A percentile compares a stretch with the other conserved stretches of the same genome.
These are phyloP conservation scores for Orthonyx spaldingii DNA, from an alignment of 2,113 vertebrate species.

Conservation along the genomic window DNA sequence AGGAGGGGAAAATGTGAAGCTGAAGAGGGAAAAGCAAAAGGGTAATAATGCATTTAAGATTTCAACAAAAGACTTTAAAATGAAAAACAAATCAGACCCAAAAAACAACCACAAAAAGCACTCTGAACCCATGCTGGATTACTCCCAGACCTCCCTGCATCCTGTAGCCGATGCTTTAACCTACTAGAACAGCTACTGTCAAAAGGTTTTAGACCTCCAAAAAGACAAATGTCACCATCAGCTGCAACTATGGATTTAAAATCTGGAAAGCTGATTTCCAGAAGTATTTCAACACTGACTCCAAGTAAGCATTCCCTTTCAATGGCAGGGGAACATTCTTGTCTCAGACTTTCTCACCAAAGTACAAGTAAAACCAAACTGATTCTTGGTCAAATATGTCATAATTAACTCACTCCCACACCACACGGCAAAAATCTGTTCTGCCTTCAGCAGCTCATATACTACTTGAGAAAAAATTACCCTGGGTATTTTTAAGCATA, in stretches of 20 bases:
- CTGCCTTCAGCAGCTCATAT: not conserved
- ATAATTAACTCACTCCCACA: not conserved
- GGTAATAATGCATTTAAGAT: not conserved
- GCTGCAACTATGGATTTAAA: not conserved
- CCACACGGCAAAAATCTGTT: not conserved
- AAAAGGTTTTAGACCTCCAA: not conserved
- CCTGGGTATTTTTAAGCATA: not conserved
- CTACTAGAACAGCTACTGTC: not conserved
- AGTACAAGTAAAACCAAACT: not conserved
- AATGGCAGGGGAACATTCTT: not conserved
- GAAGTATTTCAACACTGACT: not conserved
- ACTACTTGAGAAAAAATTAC: not conserved
- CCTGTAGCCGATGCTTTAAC: not conserved
- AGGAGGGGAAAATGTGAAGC: not conserved
- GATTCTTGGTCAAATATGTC: slow-evolving; percentile 33
- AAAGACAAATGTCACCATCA: not conserved
- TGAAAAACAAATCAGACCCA: not conserved
- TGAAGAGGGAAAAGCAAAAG: not conserved
- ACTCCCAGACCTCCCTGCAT: not conserved
- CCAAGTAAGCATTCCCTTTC: not conserved
- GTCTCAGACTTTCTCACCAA: not conserved
- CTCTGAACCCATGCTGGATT: not conserved
- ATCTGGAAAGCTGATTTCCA: not conserved
- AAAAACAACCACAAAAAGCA: not conserved
- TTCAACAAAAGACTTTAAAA: not conserved